These are phyloP conservation scores for Tenthredo amoena DNA, from an alignment of 2,888 invertebrate species.

Conservation along the genomic window DNA sequence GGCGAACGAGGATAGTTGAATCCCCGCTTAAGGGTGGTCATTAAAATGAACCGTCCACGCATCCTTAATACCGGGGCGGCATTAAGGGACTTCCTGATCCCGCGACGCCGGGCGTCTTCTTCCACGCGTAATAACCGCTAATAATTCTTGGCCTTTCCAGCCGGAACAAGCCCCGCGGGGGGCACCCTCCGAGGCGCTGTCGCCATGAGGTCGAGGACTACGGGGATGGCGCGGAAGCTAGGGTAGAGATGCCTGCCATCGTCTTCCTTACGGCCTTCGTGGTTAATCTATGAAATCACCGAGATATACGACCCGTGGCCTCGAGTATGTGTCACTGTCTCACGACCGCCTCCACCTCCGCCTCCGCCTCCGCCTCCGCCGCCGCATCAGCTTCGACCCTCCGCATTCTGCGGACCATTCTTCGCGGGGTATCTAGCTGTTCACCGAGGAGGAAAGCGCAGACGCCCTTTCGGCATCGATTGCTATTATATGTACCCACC, in stretches of 20 bases:
- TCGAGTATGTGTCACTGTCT: constrained; percentile 51
- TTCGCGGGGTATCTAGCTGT: constrained; percentile 10
- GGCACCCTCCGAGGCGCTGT: constrained; percentile 19
- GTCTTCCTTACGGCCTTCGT: constrained; percentile 30
- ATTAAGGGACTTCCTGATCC: constrained; percentile 58
- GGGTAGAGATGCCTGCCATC: constrained; percentile 37
- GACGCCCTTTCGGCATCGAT: constrained; percentile 38
- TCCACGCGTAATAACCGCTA: constrained; percentile 67
- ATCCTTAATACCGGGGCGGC: constrained; percentile 61
- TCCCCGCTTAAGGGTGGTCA: constrained; percentile 48
- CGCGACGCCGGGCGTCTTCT: constrained; percentile 52
- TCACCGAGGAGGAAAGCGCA: constrained; percentile 29
- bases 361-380: neutral
- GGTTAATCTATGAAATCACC: constrained; percentile 51
- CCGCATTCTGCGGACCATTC: constrained; percentile 16
- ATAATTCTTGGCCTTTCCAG: constrained; percentile 64
- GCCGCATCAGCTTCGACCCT: constrained; percentile 3
- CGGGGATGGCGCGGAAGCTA: constrained; percentile 24
- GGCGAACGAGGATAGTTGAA: neutral
- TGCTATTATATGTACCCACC: constrained; percentile 26
- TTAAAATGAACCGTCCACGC: constrained; percentile 62
- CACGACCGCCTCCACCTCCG: constrained; percentile 6
- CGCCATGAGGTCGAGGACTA: constrained; percentile 39
- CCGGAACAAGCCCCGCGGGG: constrained; percentile 53
- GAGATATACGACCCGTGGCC: constrained; percentile 41